Evolutionary conservation across 1,140 invertebrate genomes (phyloP).

Genomic region (Drosophila virilis): DNA sequence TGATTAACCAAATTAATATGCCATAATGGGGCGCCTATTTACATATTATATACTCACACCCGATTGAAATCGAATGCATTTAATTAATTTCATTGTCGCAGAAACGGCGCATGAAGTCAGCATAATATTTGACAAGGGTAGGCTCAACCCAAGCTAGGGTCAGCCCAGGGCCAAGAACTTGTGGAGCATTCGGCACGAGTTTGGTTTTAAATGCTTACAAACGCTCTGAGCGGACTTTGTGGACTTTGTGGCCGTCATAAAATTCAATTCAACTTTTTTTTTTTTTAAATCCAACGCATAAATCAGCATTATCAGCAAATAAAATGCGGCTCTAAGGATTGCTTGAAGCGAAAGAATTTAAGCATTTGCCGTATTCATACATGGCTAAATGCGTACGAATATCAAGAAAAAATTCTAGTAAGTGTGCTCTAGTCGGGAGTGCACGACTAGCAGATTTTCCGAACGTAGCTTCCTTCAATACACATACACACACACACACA

Average conservation of each 20-base stretch:
- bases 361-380: slow-evolving; percentile 3
- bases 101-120: slow-evolving; percentile 46
- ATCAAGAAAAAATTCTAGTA: too few relatives aligned
- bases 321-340: slow-evolving; percentile 10
- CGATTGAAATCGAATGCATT: slow-evolving; percentile 23
- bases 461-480: too few relatives aligned
- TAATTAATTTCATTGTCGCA: slow-evolving; percentile 17
- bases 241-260: slow-evolving; percentile 32
- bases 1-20: slow-evolving; percentile 62
- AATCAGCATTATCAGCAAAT: slow-evolving; percentile 45
- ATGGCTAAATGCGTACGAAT: slow-evolving; percentile 11
- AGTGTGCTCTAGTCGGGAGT: too few relatives aligned
- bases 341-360: background rate
- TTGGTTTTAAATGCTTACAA: slow-evolving; percentile 7
- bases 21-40: slow-evolving; percentile 35
- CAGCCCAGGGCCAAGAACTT: background rate
- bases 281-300: slow-evolving; percentile 34
- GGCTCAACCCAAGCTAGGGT: background rate
- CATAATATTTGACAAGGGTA: slow-evolving; percentile 26
- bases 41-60: slow-evolving; percentile 7
- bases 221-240: slow-evolving; percentile 12
- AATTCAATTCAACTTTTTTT: slow-evolving; percentile 50
- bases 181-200: background rate
- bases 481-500: too few relatives aligned
- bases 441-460: too few relatives aligned